Evolutionary conservation across 2,797 vertebrate species (phyloP).

Genomic region (Labroides dimidiatus): DNA sequence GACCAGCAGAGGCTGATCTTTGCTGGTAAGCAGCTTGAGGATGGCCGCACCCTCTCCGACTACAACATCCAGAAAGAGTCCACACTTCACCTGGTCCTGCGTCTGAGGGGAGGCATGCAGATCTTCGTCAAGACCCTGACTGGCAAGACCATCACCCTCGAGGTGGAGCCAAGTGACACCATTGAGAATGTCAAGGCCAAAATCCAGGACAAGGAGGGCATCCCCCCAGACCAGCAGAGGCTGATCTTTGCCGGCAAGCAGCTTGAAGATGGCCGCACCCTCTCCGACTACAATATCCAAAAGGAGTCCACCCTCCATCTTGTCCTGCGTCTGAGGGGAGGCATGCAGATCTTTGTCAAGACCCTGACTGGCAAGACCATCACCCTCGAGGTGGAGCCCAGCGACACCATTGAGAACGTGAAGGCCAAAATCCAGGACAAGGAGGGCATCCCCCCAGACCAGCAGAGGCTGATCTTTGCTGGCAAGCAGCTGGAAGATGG

Average conservation of each 20-base stretch:
- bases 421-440: slow-evolving; percentile 1
- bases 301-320: slow-evolving; percentile 2
- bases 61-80: slow-evolving; percentile 21
- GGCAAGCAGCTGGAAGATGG: slow-evolving; percentile 1
- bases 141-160: not conserved
- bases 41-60: slow-evolving; percentile 10
- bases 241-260: slow-evolving; percentile 2
- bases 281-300: slow-evolving; percentile 3
- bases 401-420: not conserved
- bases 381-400: slow-evolving; percentile 15
- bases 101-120: slow-evolving; percentile 41
- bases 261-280: slow-evolving; percentile 1
- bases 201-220: not conserved
- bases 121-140: not conserved
- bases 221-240: slow-evolving; percentile 5
- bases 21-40: slow-evolving; percentile 18
- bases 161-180: slow-evolving; percentile 10
- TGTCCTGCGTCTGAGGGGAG: slow-evolving; percentile 34
- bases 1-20: slow-evolving; percentile 23
- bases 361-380: slow-evolving; percentile 1
- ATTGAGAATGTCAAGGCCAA: not conserved
- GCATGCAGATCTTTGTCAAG: not conserved
- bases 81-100: slow-evolving; percentile 24
- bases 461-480: slow-evolving; percentile 6
- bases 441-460: not conserved